These are phyloP conservation scores for Manis crassicaudata DNA, from an alignment of 2,797 vertebrate species.

Conservation along the genomic window DNA sequence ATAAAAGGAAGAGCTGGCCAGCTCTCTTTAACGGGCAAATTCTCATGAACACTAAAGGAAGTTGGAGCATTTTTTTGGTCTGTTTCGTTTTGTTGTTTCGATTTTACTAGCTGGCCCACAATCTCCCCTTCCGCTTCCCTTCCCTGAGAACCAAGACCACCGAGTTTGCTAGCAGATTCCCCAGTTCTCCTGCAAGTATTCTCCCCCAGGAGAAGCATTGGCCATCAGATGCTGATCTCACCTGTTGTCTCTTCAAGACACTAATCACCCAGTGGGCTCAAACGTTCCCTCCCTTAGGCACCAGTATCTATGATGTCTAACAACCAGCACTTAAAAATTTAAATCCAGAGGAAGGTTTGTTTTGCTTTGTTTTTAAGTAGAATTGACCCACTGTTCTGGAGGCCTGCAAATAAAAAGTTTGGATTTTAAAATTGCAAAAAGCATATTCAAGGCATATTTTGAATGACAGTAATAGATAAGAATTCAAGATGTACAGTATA, in stretches of 20 bases:
- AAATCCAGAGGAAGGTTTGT: neutral
- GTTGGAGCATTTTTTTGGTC: neutral
- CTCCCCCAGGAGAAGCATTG: neutral
- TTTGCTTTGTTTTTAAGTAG: constrained; percentile 8
- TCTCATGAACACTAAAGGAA: neutral
- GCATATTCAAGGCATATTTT: neutral
- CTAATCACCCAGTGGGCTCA: neutral
- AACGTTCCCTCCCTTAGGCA: neutral
- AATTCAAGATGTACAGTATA: neutral
- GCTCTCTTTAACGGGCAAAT: neutral
- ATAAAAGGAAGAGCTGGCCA: neutral
- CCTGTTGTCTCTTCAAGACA: neutral
- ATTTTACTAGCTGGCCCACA: neutral
- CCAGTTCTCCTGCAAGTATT: neutral
- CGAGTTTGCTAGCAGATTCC: neutral
- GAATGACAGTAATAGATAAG: constrained; percentile 3
- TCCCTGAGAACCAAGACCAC: neutral
- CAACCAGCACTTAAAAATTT: neutral
- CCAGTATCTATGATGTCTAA: neutral
- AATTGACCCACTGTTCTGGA: neutral
- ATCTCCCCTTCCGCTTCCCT: neutral
- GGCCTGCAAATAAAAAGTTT: neutral
- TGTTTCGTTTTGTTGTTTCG: neutral
- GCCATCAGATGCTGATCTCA: neutral
- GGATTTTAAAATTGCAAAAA: constrained; percentile 26